Conservation (phyloP, 2,113 vertebrate genomes). For the Callithrix jacchus region DNA sequence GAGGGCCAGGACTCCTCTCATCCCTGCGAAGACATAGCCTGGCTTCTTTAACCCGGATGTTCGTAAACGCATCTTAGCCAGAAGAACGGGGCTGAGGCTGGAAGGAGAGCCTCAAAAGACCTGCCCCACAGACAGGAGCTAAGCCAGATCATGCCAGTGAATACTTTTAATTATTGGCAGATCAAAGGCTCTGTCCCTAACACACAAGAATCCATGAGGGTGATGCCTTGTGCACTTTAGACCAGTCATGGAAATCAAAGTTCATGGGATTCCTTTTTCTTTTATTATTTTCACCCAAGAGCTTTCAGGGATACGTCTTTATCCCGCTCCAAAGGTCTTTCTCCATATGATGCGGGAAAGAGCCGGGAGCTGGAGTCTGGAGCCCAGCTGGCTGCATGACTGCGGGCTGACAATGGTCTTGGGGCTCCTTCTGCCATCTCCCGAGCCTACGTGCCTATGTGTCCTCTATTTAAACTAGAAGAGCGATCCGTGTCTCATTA, state of each 20-base stretch:
- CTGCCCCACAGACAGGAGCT: not conserved
- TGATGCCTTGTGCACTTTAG: not conserved
- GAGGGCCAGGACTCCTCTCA: not conserved
- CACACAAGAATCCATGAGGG: not conserved
- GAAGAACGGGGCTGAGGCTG: not conserved
- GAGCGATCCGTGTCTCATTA: not conserved
- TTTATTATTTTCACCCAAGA: not conserved
- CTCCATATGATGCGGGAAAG: not conserved
- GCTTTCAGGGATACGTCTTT: not conserved
- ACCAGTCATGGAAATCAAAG: not conserved
- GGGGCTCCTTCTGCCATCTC: not conserved
- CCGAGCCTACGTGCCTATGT: accelerated
- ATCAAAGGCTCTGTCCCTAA: not conserved
- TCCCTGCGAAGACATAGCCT: not conserved
- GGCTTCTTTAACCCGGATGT: too few relatives aligned
- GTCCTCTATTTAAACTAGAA: not conserved
- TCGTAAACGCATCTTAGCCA: not conserved
- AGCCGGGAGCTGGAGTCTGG: not conserved
- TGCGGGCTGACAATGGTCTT: too few relatives aligned
- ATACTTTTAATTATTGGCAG: not conserved
- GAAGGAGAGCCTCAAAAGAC: not conserved
- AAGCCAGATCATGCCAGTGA: not conserved
- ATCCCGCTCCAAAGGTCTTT: not conserved
- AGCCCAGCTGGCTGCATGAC: not conserved
- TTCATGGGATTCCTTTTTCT: not conserved